Evolutionary conservation across 2,113 vertebrate genomes (phyloP).

Genomic region (Cathartes aura): DNA sequence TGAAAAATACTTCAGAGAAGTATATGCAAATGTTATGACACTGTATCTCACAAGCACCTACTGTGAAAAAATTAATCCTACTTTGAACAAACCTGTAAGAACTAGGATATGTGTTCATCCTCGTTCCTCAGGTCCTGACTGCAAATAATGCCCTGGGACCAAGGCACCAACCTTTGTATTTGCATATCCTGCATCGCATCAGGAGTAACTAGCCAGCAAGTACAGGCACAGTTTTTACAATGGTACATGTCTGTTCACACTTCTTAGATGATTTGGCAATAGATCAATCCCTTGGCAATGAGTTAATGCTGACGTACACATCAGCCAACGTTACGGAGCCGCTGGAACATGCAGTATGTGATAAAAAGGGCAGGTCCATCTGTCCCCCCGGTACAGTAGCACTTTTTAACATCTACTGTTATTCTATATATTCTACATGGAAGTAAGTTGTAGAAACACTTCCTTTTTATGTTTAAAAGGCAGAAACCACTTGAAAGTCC

Average conservation of each 20-base stretch:
- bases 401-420: neutral
- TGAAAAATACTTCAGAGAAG: neutral
- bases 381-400: neutral
- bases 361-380: neutral
- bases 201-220: neutral
- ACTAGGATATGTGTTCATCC: neutral
- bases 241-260: neutral
- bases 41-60: neutral
- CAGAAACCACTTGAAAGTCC: neutral
- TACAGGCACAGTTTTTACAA: neutral
- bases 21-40: neutral
- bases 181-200: fast-evolving
- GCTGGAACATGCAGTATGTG: neutral
- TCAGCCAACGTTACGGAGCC: neutral
- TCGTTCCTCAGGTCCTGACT: neutral
- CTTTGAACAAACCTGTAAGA: neutral
- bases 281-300: neutral
- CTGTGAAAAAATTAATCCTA: neutral
- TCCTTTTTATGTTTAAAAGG: neutral
- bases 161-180: neutral
- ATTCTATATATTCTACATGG: neutral
- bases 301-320: neutral
- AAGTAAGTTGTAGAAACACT: neutral
- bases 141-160: neutral
- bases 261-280: neutral